phyloP scores from a whole-genome alignment of 2,888 invertebrate species.

The Apodemia duryi region DNA sequence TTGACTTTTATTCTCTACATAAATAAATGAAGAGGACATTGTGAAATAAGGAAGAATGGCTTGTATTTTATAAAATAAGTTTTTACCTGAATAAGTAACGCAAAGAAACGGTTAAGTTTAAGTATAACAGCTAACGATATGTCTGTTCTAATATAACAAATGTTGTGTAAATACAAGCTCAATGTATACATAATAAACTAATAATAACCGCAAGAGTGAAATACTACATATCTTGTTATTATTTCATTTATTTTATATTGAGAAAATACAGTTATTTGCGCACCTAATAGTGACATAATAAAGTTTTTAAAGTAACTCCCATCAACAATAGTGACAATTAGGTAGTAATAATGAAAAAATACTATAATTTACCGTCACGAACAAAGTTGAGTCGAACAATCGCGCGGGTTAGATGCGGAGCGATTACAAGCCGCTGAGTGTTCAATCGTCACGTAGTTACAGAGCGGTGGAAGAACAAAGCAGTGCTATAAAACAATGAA shows the following conservation, averaged over 20 bases:
- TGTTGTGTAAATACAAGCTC: too few species aligned
- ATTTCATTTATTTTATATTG: not conserved
- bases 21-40: too few species aligned
- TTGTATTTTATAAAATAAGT: too few species aligned
- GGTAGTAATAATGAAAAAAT: constrained; percentile 71
- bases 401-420: constrained; percentile 53
- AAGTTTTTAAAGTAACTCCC: constrained; percentile 32
- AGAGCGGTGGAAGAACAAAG: constrained; percentile 67
- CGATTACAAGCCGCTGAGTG: constrained; percentile 67
- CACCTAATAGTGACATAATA: not conserved
- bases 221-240: not conserved
- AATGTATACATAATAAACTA: too few species aligned
- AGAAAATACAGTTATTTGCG: not conserved
- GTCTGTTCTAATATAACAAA: too few species aligned
- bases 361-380: constrained; percentile 70
- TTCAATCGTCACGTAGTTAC: constrained; percentile 69
- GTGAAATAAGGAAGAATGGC: too few species aligned
- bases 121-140: too few species aligned
- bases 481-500: constrained; percentile 66
- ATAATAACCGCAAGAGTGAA: too few species aligned
- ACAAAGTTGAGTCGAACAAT: constrained; percentile 46
- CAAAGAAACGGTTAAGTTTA: too few species aligned
- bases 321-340: constrained; percentile 70
- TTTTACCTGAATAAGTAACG: too few species aligned
- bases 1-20: too few species aligned